Evolutionary conservation across 2,888 invertebrate genomes (phyloP), one percentile per base, ranked within the genome.

Genomic region (Aspidiotus destructor): DNA sequence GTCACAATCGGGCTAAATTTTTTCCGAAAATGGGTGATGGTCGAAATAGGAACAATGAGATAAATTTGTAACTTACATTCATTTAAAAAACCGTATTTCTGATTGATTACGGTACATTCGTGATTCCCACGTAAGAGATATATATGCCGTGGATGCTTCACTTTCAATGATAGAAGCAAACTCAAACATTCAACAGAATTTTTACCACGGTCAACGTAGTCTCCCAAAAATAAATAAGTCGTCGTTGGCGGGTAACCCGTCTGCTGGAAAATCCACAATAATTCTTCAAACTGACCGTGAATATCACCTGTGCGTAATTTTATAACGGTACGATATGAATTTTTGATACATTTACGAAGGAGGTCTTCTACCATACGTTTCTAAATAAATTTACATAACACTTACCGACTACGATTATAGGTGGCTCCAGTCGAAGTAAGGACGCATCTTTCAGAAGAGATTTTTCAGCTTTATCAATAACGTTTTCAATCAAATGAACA

Each of bases 11-110:
- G 5, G 5, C 5, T 28, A 3, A 28, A 28, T 28, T 28, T 28
- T 28, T 28, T 28, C 28, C 5, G 2, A 28, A 28, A 28, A 28
- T 28, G 28, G 28, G 28, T 5, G 28, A 28, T 28, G 5, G 5
- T 28, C 2, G 5, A 28, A 28, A 28, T 1, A 28, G 5, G 28
- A 28, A 3, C 28, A 3, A 28, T 28, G 5, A 28, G 28, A 28
- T 28, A 28, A 28, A 28, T 28, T 28, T 28, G 28, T 3, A 80
- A 73, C 73, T 81, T 81, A 72, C 77, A 82, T 74, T 82, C 82
- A 73, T 81, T 80, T 73, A 81, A 82, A 74, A 82, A 82, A 16
- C 82, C 82, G 75, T 82, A 82, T 61, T 81, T 79, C 79, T 80
- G 77, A 74, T 82, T 82, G 44, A 82, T 80, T 64, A 78, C 78